phyloP scores from a whole-genome alignment of 92 coral and sea anemone species.

The Phenganax marumi region DNA sequence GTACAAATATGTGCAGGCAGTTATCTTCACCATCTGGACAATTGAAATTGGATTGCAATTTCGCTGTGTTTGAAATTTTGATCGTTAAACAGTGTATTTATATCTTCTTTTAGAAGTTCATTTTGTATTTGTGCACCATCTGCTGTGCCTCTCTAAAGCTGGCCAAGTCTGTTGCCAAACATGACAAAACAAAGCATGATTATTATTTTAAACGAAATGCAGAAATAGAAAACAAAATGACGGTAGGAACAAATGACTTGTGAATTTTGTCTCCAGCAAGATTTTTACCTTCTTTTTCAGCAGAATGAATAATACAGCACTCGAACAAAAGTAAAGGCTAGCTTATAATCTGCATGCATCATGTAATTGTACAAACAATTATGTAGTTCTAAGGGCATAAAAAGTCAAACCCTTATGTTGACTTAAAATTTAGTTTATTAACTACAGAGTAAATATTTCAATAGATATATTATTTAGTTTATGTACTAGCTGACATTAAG shows the following conservation, averaged over 20 bases:
- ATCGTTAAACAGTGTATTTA: background rate
- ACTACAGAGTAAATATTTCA: too few relatives aligned
- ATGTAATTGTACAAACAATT: too few relatives aligned
- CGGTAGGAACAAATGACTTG: background rate
- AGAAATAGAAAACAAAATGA: background rate
- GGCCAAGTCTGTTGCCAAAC: constrained; percentile 8
- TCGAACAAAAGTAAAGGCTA: too few relatives aligned
- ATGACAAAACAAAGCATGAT: background rate
- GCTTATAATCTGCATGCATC: too few relatives aligned
- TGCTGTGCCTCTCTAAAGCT: constrained; percentile 15
- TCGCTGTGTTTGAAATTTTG: background rate
- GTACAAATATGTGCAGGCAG: background rate
- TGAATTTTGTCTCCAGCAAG: background rate
- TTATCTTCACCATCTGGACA: too few relatives aligned
- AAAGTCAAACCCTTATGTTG: too few relatives aligned
- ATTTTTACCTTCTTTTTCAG: too few relatives aligned
- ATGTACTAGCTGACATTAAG: too few relatives aligned
- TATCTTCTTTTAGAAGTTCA: background rate
- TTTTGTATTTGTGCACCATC: background rate
- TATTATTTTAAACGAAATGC: background rate
- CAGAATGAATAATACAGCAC: too few relatives aligned
- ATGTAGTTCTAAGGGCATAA: too few relatives aligned
- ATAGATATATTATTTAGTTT: too few relatives aligned
- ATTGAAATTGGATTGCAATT: background rate
- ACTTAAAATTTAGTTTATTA: too few relatives aligned